Base-by-base conservation (phyloP, 1,140 invertebrate species). In the Chrysoperla carnea region DNA sequence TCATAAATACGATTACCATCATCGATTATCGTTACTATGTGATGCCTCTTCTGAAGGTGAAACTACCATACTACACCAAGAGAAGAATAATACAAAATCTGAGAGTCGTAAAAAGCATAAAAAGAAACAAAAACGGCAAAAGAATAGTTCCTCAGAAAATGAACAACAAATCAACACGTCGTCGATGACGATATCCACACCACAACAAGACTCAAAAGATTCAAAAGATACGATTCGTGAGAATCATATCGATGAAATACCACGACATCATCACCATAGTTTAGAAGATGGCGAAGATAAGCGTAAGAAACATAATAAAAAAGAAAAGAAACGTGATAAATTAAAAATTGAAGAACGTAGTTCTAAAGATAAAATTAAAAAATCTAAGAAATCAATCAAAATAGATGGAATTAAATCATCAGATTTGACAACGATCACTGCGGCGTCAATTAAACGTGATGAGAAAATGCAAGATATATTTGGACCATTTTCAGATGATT, bases 391-490 rank as follows among this genome's bases (percentile, higher is more conserved):
- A 52, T 53, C 31, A 7, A 66, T 56, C 17, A 60, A 52, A 48
- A 57, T 38, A 44, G 37, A 50, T 39, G 40, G 17, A 45, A 42
- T 23, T 39, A 46, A 37, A 38, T 62, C 56, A 40, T 46, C 50
- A 12, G 31, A 33, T 11, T 3, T 23, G 17, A 23, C 17, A 3
- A 23, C n/a, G 51, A 55, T 35, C 39, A 43, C 15, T 15, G 39
- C 6, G 58, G 57, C 42, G 37, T 38, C 6, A 55, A 64, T 43
- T 8, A 75, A 73, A 54, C 68, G 72, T 42, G 78, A 78, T 41
- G 78, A 81, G 36, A 76, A 83, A 54, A 84, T 87, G 78, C 81
- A 87, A 59, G 82, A 85, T 50, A 87, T 88, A 43, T 89, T 88
- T 60, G 84, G 84, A 4, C 80, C 84, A 1, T 64, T 88, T 27